Evolutionary conservation across 2,113 vertebrate species (phyloP).

Genomic region (Chamaetylas fuelleborni): DNA sequence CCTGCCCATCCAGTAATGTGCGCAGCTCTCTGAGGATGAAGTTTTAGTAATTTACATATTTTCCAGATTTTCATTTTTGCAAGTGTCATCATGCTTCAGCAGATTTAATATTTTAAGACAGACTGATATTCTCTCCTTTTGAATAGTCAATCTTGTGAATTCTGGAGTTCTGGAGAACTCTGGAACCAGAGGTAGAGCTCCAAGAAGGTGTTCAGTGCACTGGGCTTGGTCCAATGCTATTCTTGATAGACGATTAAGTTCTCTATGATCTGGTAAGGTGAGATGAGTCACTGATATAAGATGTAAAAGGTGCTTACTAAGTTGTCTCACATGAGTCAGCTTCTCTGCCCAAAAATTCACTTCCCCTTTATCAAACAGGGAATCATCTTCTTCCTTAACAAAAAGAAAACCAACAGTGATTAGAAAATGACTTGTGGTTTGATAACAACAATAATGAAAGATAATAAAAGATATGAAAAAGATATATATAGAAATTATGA

Average conservation of each 20-base stretch:
- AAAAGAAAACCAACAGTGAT: not conserved
- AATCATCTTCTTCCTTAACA: conserved; percentile 83
- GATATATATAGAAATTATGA: not conserved
- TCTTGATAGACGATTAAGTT: conserved; percentile 55
- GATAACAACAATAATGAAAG: not conserved
- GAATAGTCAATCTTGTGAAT: conserved; percentile 78
- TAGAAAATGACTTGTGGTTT: not conserved
- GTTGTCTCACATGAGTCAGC: conserved; percentile 78
- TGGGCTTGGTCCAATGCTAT: conserved; percentile 55
- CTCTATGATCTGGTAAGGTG: not conserved
- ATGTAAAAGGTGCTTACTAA: conserved; percentile 76
- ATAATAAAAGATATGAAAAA: not conserved
- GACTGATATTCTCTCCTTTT: conserved; percentile 72
- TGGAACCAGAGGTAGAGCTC: conserved; percentile 76
- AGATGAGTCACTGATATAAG: conserved; percentile 38
- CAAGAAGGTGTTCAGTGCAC: conserved; percentile 55
- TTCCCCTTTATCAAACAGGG: conserved; percentile 91
- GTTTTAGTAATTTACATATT: not conserved
- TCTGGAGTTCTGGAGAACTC: conserved; percentile 84
- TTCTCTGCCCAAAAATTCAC: conserved; percentile 94
- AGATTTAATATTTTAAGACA: conserved; percentile 74
- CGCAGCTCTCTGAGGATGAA: not conserved
- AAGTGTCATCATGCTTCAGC: conserved; percentile 1
- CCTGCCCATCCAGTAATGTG: not conserved
- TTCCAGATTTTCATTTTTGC: not conserved